Evolutionary conservation across 2,797 vertebrate species (phyloP), one percentile per base, ranked within the genome.

Genomic region (Danio jaintianensis): DNA sequence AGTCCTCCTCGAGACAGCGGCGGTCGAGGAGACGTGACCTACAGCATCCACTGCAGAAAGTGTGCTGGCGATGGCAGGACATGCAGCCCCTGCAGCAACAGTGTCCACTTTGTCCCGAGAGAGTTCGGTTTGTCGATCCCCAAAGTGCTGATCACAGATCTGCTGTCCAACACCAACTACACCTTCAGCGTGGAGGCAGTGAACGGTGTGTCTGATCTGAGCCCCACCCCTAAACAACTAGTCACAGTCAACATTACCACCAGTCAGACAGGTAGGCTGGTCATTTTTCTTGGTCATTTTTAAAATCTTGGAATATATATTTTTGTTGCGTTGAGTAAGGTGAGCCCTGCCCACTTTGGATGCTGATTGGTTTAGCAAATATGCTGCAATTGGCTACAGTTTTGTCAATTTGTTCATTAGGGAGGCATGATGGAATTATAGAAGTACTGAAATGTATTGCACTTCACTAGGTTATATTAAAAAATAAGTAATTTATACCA

Each of bases 121-220:
- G 94, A 95, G 89, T 94, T 95, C 7, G 94, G 94, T 6, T 91
- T 96, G 2, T 84, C 86, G 0, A 89, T 87, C 0, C 79, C 93
- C 36, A 88, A 86, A 1, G 92, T 95, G 69, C 80, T 93, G 76
- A 90, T 95, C 79, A 94, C 93, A 0, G 93, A 95, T 80, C 89
- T 96, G 64, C 93, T 94, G 86, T 93, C 95, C 0, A 93, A 95
- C 83, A 95, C 94, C 42, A 95, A 95, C 89, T 96, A 95, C 87
- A 93, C 92, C 78, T 95, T 95, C 85, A 94, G 91, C 40, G 77
- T 95, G 0, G 94, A 96, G 89, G 94, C 94, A 59, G 90, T 95
- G 80, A 95, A 94, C 0, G 94, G 94, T 0, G 93, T 94, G 11
- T 95, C 95, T 0, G 93, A 94, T 75, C 83, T 94, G 7, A 95